Evolutionary conservation across 2,888 invertebrate genomes (phyloP).

Genomic region (Sesia apiformis): DNA sequence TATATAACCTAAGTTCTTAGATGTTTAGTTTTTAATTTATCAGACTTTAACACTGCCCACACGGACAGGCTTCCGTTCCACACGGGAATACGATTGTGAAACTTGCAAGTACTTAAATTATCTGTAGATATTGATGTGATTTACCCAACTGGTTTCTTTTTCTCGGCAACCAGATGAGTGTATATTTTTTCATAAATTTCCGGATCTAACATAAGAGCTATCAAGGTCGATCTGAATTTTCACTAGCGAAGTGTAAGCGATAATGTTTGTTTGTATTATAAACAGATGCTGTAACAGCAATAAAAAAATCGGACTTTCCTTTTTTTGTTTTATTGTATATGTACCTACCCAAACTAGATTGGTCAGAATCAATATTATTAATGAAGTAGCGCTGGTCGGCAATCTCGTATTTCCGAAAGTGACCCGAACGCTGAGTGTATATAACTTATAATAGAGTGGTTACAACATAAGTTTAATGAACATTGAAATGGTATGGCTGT

Average conservation of each 20-base stretch:
- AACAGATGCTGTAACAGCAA: conserved; percentile 71
- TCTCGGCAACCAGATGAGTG: neutral
- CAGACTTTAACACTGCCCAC: conserved; percentile 22
- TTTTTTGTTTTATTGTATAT: conserved; percentile 21
- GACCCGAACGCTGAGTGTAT: too few species aligned
- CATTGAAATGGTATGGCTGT: too few species aligned
- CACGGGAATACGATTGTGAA: conserved; percentile 16
- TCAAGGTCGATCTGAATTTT: conserved; percentile 54
- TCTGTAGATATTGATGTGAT: conserved; percentile 39
- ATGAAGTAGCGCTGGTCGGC: neutral
- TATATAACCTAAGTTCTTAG: conserved; percentile 35
- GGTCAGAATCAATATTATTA: too few species aligned
- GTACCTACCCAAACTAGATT: neutral
- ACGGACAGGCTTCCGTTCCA: conserved; percentile 32
- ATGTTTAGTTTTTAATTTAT: conserved; percentile 31
- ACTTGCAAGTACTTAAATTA: conserved; percentile 55
- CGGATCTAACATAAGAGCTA: conserved; percentile 10
- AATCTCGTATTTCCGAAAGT: neutral
- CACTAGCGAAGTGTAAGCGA: conserved; percentile 61
- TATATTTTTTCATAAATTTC: conserved; percentile 22
- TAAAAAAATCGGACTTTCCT: conserved; percentile 64
- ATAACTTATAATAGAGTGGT: too few species aligned
- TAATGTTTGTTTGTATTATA: conserved; percentile 66
- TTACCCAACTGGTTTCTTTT: neutral
- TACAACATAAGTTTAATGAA: too few species aligned